A percentile compares a stretch with the other conserved stretches of the same genome.
These are phyloP conservation scores for Cheilosia pagana DNA, from an alignment of 2,888 invertebrate species.

Conservation along the genomic window DNA sequence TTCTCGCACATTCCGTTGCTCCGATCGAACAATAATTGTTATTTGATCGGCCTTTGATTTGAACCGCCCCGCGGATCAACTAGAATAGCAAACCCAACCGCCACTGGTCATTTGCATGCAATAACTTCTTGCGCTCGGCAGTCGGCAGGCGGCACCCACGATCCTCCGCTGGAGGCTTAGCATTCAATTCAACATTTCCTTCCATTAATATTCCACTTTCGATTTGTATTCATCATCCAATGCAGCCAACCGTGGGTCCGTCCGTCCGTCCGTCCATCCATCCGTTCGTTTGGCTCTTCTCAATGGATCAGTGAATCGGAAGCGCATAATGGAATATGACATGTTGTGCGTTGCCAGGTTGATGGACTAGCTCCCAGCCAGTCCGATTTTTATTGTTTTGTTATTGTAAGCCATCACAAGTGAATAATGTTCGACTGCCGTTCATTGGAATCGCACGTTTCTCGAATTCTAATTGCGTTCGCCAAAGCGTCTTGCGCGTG, in stretches of 20 bases:
- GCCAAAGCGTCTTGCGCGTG: conserved; percentile 41
- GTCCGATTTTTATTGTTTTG: conserved; percentile 61
- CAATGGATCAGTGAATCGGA: conserved; percentile 74
- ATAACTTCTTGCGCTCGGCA: conserved; percentile 7
- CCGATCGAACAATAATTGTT: conserved; percentile 46
- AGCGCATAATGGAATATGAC: conserved; percentile 74
- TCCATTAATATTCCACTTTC: conserved; percentile 59
- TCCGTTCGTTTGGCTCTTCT: conserved; percentile 49
- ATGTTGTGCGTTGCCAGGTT: conserved; percentile 68
- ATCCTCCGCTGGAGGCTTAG: conserved; percentile 38
- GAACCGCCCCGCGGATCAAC: conserved; percentile 41
- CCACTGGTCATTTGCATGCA: conserved; percentile 57
- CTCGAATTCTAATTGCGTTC: conserved; percentile 58
- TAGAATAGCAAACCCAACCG: conserved; percentile 42
- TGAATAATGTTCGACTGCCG: conserved; percentile 72
- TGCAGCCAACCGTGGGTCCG: conserved; percentile 37
- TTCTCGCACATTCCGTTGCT: conserved; percentile 26
- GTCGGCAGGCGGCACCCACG: conserved; percentile 45
- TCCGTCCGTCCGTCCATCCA: conserved; percentile 53
- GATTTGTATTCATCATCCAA: conserved; percentile 65
- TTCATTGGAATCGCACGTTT: conserved; percentile 72
- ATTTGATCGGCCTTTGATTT: conserved; percentile 55
- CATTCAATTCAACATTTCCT: conserved; percentile 62
- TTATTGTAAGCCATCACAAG: conserved; percentile 62
- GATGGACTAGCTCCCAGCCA: conserved; percentile 72